Base-by-base conservation (phyloP, 2,888 invertebrate species). In the Sinohyriopsis cumingii region DNA sequence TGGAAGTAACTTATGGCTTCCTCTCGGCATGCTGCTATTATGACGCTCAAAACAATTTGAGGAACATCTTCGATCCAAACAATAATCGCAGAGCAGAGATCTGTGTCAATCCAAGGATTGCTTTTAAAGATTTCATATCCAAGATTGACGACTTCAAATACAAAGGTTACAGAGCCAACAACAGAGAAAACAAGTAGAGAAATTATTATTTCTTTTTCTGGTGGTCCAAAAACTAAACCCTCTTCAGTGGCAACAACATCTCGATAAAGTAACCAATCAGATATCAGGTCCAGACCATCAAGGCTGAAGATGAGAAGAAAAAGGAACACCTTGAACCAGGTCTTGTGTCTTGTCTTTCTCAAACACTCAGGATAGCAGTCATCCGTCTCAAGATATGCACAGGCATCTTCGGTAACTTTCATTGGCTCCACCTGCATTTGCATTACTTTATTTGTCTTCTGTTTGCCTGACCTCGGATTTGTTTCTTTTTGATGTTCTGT, bases 61-160 rank as follows among this genome's bases (percentile, higher is more conserved):
- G 84, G 84, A 15, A 82, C 76, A 59, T 82, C 82, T 63, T 82
- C 82, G 33, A 82, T 76, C 82, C 82, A 82, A 15, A 82, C 73
- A 15, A 72, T 77, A 18, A 83, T 69, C 1, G 81, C 75, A 15
- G 80, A 78, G 25, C 75, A 69, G 5, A 83, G 53, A 59, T 83
- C 79, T 7, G 72, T 67, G 55, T 82, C 75, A 19, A 84, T 67
- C 78, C 80, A 76, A 0, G 77, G 77, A 67, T 77, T 75, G 20
- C 75, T 72, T 15, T 74, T 65, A 64, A 80, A 77, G 3, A 77
- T 69, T 55, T 82, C 82, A 69, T 64, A 72, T 74, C 79, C 73
- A 5, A 79, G 66, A 64, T 83, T 80, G 0, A 61, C 63, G 1
- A 79, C 64, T 63, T 82, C 83, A 71, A 78, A 77, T 18, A 72